Conservation (phyloP, 2,888 invertebrate species). For the Lasioglossum villosulum region DNA sequence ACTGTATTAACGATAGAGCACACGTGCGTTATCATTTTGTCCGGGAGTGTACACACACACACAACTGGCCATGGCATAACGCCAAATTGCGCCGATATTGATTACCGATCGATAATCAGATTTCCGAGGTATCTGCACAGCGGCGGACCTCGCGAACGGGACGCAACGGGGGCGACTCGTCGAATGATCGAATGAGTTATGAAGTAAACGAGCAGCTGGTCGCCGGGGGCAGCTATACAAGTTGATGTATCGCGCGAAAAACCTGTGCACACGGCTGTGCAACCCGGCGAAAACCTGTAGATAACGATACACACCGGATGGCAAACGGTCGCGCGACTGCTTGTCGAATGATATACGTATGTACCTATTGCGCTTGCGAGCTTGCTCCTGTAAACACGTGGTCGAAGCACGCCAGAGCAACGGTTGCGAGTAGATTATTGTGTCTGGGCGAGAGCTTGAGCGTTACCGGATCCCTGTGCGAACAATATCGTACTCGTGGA, state of each 20-base stretch:
- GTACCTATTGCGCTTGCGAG: slow-evolving; percentile 4
- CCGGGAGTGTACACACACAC: slow-evolving; percentile 9
- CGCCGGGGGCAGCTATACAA: neutral
- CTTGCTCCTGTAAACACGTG: slow-evolving; percentile 30
- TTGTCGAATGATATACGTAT: slow-evolving; percentile 37
- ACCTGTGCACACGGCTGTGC: neutral
- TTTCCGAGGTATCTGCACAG: slow-evolving; percentile 71
- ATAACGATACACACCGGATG: slow-evolving; percentile 23
- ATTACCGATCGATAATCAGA: slow-evolving; percentile 80
- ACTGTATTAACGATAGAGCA: neutral
- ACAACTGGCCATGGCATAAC: slow-evolving; percentile 56
- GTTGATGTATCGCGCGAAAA: slow-evolving; percentile 42
- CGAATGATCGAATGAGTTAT: slow-evolving; percentile 54
- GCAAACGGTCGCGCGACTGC: slow-evolving; percentile 19
- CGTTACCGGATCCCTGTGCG: neutral
- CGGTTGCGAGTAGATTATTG: slow-evolving; percentile 29
- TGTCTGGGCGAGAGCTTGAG: neutral
- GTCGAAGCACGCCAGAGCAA: neutral
- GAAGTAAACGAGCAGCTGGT: slow-evolving; percentile 49
- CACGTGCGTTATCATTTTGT: neutral
- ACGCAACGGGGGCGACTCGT: slow-evolving; percentile 22
- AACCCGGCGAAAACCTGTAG: slow-evolving; percentile 27
- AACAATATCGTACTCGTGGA: neutral
- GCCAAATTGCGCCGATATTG: slow-evolving; percentile 79
- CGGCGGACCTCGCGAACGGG: slow-evolving; percentile 13